phyloP scores from a whole-genome alignment of 2,888 invertebrate genomes.

The Pantelozetes paolii region DNA sequence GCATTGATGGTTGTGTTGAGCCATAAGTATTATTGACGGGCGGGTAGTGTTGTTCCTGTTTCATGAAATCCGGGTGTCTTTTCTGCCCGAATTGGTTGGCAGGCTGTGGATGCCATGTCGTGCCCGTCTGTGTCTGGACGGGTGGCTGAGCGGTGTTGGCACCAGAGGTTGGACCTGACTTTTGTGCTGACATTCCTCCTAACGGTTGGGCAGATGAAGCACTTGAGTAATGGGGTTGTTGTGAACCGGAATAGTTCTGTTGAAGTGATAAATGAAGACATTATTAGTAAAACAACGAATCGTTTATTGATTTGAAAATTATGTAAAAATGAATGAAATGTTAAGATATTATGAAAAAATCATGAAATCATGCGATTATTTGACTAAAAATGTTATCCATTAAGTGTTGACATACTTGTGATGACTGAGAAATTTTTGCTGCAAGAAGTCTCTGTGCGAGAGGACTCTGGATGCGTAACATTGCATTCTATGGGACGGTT shows the following conservation, averaged over 20 bases:
- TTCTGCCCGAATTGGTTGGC: conserved; percentile 42
- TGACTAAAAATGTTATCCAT: conserved; percentile 10
- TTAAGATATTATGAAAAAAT: not conserved
- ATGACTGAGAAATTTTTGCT: conserved; percentile 40
- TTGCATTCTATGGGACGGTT: conserved; percentile 42
- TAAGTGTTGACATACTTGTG: conserved; percentile 7
- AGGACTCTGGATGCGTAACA: conserved; percentile 47
- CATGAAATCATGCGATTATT: not conserved
- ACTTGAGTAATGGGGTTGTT: conserved; percentile 17
- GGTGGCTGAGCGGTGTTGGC: not conserved
- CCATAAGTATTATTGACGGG: conserved; percentile 11
- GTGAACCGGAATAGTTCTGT: conserved; percentile 28
- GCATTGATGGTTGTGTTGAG: not conserved
- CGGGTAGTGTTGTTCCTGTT: conserved; percentile 53
- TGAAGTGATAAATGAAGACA: not conserved
- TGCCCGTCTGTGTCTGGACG: conserved; percentile 29
- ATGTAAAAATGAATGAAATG: not conserved
- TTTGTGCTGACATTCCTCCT: conserved; percentile 27
- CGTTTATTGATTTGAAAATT: not conserved
- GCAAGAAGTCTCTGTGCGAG: conserved; percentile 46
- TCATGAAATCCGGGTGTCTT: conserved; percentile 49
- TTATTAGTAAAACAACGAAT: not conserved
- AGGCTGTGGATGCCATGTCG: conserved; percentile 38
- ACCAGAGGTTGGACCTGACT: conserved; percentile 27
- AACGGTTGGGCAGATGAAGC: conserved; percentile 28